Base-by-base conservation (phyloP, 2,113 vertebrate genomes). In the Probosciger aterrimus region DNA sequence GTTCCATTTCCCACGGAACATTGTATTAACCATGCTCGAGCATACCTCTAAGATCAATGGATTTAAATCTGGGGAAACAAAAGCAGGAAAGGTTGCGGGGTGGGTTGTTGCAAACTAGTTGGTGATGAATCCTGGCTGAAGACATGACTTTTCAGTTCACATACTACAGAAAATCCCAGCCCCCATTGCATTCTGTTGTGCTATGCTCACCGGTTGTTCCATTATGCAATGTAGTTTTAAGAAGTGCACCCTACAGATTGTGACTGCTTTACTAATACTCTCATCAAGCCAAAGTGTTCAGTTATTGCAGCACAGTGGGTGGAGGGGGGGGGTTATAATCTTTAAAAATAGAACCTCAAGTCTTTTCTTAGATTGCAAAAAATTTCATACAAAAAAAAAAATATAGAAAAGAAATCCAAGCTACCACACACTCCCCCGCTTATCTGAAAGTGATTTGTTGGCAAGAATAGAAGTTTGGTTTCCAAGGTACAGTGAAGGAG, bases 401-500 rank as follows among this genome's bases (percentile, higher is more conserved):
- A 17, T n/a, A n/a, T n/a, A 49, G 23, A 8, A 9, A 92, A 95
- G 39, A 60, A 97, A 93, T 89, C 80, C 65, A 87, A 96, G 65
- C 83, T 96, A 93, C 96, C 96, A 93, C 93, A 95, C 78, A 96
- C 93, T 92, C 96, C 96, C 74, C 93, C 95, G 14, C 95, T 96
- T 6, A 31, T 95, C 92, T 95, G 93, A 94, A 97, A 96, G 88
- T 89, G 96, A 97, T 97, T 97, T 96, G 96, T 96, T 96, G 96
- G 93, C 96, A 97, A 95, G 96, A 97, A 97, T 96, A 97, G 96
- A 94, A 96, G 86, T 94, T 96, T 97, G 93, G 96, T 97, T 97
- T 97, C 96, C 95, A 96, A 95, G 96, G 96, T 93, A 90, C 73
- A 95, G 86, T 57, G 93, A 95, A 82, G 87, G 74, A 96, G 70